These are phyloP conservation scores for Hybos culiciformis DNA, from an alignment of 2,888 invertebrate genomes.

Conservation along the genomic window DNA sequence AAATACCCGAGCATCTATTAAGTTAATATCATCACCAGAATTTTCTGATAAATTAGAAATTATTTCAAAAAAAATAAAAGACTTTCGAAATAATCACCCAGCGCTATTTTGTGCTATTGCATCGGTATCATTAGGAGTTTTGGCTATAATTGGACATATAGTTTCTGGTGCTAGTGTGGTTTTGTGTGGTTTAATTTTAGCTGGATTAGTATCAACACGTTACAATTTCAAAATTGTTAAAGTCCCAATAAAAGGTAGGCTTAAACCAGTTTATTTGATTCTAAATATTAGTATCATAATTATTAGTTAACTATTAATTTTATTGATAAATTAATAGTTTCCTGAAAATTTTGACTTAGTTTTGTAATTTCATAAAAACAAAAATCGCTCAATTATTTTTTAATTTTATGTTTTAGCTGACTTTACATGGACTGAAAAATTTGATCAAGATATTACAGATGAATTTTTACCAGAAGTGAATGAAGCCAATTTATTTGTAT, in stretches of 20 bases:
- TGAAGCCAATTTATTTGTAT: slow-evolving; percentile 27
- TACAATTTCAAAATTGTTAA: slow-evolving; percentile 29
- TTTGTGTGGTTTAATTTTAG: slow-evolving; percentile 23
- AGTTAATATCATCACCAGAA: slow-evolving; percentile 27
- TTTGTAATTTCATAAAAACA: no score
- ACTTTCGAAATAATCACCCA: slow-evolving; percentile 24
- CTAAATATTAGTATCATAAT: not conserved
- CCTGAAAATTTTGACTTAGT: no score
- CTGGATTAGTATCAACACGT: slow-evolving; percentile 26
- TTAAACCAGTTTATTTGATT: not conserved
- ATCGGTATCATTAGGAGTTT: slow-evolving; percentile 18
- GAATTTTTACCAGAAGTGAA: slow-evolving; percentile 33
- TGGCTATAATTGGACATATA: slow-evolving; percentile 29
- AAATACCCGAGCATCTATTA: slow-evolving; percentile 19
- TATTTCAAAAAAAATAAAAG: slow-evolving; percentile 16
- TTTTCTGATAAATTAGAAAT: slow-evolving; percentile 19
- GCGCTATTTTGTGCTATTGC: slow-evolving; percentile 24
- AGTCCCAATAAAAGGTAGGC: slow-evolving; percentile 25
- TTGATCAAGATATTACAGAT: slow-evolving; percentile 24
- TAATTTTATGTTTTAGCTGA: slow-evolving; percentile 14
- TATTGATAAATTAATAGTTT: no score
- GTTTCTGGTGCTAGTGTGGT: slow-evolving; percentile 29
- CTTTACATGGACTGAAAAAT: slow-evolving; percentile 22
- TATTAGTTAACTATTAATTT: no score
- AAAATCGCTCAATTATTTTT: not conserved